Conservation (phyloP, 2,888 invertebrate species). For the Busseola fusca region DNA sequence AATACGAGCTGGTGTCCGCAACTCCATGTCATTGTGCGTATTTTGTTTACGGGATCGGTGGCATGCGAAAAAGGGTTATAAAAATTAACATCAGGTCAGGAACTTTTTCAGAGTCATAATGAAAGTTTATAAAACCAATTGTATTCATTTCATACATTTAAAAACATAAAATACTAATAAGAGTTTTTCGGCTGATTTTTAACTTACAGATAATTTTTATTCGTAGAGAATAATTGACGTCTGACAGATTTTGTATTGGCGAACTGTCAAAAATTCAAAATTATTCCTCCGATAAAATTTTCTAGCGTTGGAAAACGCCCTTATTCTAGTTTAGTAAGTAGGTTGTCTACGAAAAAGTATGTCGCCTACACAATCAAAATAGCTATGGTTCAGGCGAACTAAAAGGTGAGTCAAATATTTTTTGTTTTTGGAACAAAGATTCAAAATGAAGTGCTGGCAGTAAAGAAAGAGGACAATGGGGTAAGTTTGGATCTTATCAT, state of each 20-base stretch:
- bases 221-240: too few relatives aligned
- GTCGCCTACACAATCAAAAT: background rate
- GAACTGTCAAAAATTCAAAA: too few relatives aligned
- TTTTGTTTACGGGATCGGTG: too few relatives aligned
- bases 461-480: background rate
- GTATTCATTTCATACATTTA: background rate
- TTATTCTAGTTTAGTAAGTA: too few relatives aligned
- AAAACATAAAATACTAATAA: background rate
- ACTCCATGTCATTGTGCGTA: too few relatives aligned
- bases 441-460: background rate
- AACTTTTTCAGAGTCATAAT: background rate
- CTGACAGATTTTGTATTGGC: too few relatives aligned
- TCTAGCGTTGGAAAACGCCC: too few relatives aligned
- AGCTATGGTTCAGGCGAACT: background rate
- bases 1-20: too few relatives aligned
- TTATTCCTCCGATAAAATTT: too few relatives aligned
- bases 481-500: background rate
- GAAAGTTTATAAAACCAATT: slow-evolving; percentile 11
- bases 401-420: slow-evolving; percentile 11
- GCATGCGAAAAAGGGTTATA: too few relatives aligned
- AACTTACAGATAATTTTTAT: too few relatives aligned
- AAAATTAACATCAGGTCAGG: background rate
- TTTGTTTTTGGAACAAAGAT: background rate
- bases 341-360: background rate
- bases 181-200: background rate